Conservation (phyloP, 2,797 vertebrate genomes). For the Anguilla megastoma region DNA sequence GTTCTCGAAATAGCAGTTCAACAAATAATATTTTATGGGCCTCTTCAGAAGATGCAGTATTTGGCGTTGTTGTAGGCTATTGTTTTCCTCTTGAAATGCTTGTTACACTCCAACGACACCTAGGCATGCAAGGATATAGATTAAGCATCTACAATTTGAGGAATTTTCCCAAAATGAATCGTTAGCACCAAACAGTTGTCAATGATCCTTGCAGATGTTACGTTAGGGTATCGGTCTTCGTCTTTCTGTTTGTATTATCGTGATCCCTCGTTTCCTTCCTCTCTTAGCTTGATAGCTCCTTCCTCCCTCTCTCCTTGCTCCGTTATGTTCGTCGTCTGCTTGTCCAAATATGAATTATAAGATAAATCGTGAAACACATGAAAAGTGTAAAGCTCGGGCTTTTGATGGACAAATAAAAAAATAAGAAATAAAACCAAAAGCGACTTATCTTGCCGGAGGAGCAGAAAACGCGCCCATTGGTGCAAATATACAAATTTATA, state of each 20-base stretch:
- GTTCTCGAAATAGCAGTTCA: conserved; percentile 21
- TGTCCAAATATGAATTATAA: conserved; percentile 67
- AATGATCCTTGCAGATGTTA: conserved; percentile 40
- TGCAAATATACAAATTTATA: conserved; percentile 23
- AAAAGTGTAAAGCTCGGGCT: conserved; percentile 66
- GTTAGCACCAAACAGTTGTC: conserved; percentile 56
- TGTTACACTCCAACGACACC: conserved; percentile 27
- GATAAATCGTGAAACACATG: conserved; percentile 64
- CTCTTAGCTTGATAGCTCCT: conserved; percentile 39
- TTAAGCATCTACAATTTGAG: background rate
- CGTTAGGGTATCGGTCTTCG: conserved; percentile 42
- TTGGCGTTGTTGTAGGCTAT: conserved; percentile 44
- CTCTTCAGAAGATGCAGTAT: conserved; percentile 54
- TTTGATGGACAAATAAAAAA: conserved; percentile 67
- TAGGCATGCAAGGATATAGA: background rate
- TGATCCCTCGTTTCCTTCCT: conserved; percentile 64
- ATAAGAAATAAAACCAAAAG: conserved; percentile 71
- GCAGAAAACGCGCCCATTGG: conserved; percentile 44
- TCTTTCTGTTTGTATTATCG: conserved; percentile 64
- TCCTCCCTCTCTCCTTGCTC: conserved; percentile 47
- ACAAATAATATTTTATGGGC: conserved; percentile 39
- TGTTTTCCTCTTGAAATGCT: conserved; percentile 51
- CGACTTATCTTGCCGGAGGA: conserved; percentile 61
- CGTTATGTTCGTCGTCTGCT: conserved; percentile 57
- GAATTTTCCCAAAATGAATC: background rate